phyloP scores from a whole-genome alignment of 2,113 vertebrate genomes.

The Mesitornis unicolor region DNA sequence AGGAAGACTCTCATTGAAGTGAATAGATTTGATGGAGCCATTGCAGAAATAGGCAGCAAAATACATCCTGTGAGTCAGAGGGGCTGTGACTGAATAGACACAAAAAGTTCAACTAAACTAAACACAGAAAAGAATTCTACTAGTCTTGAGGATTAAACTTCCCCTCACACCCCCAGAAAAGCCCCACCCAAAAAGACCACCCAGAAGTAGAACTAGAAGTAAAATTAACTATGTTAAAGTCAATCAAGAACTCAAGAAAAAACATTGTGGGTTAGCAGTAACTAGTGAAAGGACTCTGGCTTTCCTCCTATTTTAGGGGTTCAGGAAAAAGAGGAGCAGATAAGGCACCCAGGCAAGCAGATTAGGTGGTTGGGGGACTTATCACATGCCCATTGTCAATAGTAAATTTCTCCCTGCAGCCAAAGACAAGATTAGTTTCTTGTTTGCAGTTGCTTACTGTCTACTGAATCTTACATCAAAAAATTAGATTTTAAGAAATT shows the following conservation, averaged over 20 bases:
- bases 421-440: neutral
- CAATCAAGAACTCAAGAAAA: neutral
- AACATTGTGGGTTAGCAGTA: neutral
- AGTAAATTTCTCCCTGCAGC: neutral
- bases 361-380: neutral
- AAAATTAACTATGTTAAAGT: neutral
- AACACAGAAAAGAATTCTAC: neutral
- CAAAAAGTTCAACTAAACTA: neutral
- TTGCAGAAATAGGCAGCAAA: neutral
- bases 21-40: neutral
- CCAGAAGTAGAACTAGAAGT: neutral
- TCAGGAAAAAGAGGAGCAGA: neutral
- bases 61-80: neutral
- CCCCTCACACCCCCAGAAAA: accelerated
- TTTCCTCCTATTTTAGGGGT: neutral
- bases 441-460: neutral
- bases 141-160: neutral
- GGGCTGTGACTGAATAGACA: neutral
- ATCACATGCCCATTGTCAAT: neutral
- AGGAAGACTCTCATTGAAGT: neutral
- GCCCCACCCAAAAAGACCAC: neutral
- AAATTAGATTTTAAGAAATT: neutral
- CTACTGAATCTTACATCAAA: neutral
- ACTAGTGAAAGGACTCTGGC: neutral
- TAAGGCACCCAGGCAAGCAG: neutral